Evolutionary conservation across 2,888 invertebrate genomes (phyloP).

Genomic region (Prenolepis imparis): DNA sequence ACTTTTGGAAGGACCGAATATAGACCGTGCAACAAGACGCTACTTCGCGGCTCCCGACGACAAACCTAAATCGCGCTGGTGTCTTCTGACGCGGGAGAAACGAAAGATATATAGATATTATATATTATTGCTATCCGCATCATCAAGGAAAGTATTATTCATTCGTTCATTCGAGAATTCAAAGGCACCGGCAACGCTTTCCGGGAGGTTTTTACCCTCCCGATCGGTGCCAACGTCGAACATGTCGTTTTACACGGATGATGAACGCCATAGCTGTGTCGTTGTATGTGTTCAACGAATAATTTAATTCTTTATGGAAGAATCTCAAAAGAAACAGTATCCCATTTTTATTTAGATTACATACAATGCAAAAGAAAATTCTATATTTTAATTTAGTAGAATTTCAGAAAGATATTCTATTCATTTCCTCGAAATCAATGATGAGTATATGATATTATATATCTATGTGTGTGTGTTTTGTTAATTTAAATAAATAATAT

Average conservation of each 20-base stretch:
- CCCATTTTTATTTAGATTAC: background rate
- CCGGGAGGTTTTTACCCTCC: constrained; percentile 56
- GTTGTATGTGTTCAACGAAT: background rate
- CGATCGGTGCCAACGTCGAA: constrained; percentile 63
- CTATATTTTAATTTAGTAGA: background rate
- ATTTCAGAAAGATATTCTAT: background rate
- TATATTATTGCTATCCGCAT: constrained; percentile 72
- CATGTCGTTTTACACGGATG: constrained; percentile 56
- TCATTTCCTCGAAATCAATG: background rate
- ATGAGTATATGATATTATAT: background rate
- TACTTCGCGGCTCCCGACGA: constrained; percentile 67
- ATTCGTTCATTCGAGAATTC: constrained; percentile 59
- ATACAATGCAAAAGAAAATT: background rate
- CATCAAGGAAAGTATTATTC: constrained; percentile 61
- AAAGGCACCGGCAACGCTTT: constrained; percentile 74
- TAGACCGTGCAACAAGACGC: constrained; percentile 71
- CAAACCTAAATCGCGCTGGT: constrained; percentile 60
- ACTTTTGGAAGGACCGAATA: constrained; percentile 69
- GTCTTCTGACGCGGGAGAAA: constrained; percentile 58
- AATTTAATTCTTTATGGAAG: constrained; percentile 2
- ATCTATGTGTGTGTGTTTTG: background rate
- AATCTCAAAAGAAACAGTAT: background rate
- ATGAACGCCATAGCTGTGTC: background rate
- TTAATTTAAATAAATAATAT: background rate
- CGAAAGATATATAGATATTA: constrained; percentile 47